These are phyloP conservation scores for Tiphia femorata DNA, from an alignment of 2,888 invertebrate species.

Conservation along the genomic window DNA sequence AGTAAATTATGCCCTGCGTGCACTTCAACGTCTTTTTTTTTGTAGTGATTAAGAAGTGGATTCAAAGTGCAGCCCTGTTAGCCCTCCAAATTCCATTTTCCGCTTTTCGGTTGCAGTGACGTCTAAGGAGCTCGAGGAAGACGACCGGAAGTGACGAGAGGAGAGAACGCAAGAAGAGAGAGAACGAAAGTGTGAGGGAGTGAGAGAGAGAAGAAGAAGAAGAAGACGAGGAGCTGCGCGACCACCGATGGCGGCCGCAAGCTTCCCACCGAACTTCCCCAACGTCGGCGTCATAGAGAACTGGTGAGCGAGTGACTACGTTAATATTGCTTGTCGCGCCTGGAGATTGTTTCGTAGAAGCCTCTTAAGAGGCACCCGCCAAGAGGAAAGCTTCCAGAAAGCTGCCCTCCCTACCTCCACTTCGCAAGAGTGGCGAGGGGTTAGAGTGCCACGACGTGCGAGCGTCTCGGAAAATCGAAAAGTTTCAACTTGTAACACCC, in stretches of 20 bases:
- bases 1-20: too few species aligned
- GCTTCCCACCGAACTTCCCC: constrained; percentile 64
- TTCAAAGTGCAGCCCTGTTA: too few species aligned
- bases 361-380: constrained; percentile 31
- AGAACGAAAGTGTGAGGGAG: constrained; percentile 51
- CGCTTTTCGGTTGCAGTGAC: constrained; percentile 3
- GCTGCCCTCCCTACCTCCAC: neutral
- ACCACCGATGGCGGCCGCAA: constrained; percentile 64
- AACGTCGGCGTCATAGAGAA: constrained; percentile 66
- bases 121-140: neutral
- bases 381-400: constrained; percentile 25
- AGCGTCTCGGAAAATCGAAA: constrained; percentile 17
- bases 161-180: too few species aligned
- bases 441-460: constrained; percentile 9
- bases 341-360: constrained; percentile 30
- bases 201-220: constrained; percentile 10
- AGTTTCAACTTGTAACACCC: neutral
- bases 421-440: constrained; percentile 5
- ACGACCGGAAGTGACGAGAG: constrained; percentile 28
- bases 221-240: constrained; percentile 46
- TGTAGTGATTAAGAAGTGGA: too few species aligned
- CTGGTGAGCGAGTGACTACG: constrained; percentile 60
- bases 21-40: too few species aligned
- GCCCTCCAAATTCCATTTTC: too few species aligned
- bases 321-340: constrained; percentile 30